Percentiles rank a stretch among this genome's conserved stretches.
These are phyloP conservation scores for Xiphydria camelus DNA, from an alignment of 2,888 invertebrate genomes.

Conservation along the genomic window DNA sequence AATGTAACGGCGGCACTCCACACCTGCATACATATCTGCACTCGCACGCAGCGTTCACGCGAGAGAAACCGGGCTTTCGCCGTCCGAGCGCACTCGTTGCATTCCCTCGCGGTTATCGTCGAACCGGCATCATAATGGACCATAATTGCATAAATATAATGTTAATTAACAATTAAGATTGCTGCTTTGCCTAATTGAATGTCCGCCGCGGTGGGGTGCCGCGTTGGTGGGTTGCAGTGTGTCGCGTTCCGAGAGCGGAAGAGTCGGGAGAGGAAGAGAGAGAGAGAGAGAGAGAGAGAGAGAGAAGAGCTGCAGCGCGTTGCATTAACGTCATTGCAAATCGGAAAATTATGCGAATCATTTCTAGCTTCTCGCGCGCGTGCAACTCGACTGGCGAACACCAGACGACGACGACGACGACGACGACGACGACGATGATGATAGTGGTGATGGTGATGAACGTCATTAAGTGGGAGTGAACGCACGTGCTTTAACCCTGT, in stretches of 20 bases:
- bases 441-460: too few relatives aligned
- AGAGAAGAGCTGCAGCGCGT: conserved; percentile 24
- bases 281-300: conserved; percentile 15
- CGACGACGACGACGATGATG: too few relatives aligned
- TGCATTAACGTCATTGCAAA: conserved; percentile 39
- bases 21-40: neutral
- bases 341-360: conserved; percentile 46
- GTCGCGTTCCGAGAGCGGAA: conserved; percentile 1
- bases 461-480: too few relatives aligned
- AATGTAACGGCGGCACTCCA: too few relatives aligned
- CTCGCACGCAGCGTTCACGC: neutral
- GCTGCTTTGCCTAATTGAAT: conserved; percentile 52
- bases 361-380: too few relatives aligned
- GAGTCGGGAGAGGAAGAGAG: conserved; percentile 5
- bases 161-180: conserved; percentile 55
- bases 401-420: too few relatives aligned
- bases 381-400: too few relatives aligned
- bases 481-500: too few relatives aligned
- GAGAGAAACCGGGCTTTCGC: neutral
- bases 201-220: conserved; percentile 27
- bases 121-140: conserved; percentile 44
- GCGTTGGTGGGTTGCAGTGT: conserved; percentile 10
- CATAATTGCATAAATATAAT: conserved; percentile 54
- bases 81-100: conserved; percentile 26
- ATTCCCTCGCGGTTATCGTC: conserved; percentile 38